Base-by-base conservation (phyloP, 92 coral and sea anemone genomes). In the Anthopleura xanthogrammica region DNA sequence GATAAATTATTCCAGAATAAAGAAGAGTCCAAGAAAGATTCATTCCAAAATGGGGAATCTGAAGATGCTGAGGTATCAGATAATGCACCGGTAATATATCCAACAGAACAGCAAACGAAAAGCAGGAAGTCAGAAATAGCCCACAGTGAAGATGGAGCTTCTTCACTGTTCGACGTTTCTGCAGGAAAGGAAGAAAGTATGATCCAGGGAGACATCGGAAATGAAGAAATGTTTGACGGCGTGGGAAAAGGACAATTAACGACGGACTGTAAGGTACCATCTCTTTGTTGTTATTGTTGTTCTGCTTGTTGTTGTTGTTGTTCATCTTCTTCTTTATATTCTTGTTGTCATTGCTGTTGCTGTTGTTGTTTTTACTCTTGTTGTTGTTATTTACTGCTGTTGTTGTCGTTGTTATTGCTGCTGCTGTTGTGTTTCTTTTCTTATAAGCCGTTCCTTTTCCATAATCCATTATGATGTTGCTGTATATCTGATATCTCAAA, bases 41-140 rank as follows among this genome's bases (percentile, higher is more conserved):
- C 74, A 7, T 68, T 23, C 42, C 41, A 68, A 68, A 29, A 5
- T 6, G 41, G 74, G 36, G 74, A 36, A 36, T 68, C 74, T 24
- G 41, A 68, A 68, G 36, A 68, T 13, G 16, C 1, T 3, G 70
- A 62, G 42, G 19, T 65, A 50, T 20, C 58, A 12, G 41, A 77
- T 1, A 4, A 50, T 6, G 17, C 19, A 46, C 60, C 80, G 19
- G 13, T 1, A 2, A 13, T 13, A 1, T 36, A 8, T 68, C 20
- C 42, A 36, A 36, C 16, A 8, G 16, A 23, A 24, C 29, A 36
- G 16, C 8, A 68, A 68, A 24, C 16, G 42, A 22, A 80, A 41
- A 41, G 9, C 76, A 62, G 76, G 65, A 65, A 80, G 39, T 65
- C 83, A 41, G 83, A 65, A 42, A 65, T 65, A 41, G 60, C 19